Percentiles rank a stretch among this genome's conserved stretches.
Evolutionary conservation across 2,113 vertebrate species (phyloP).

Genomic region (Pseudorhombus dupliciocellatus): DNA sequence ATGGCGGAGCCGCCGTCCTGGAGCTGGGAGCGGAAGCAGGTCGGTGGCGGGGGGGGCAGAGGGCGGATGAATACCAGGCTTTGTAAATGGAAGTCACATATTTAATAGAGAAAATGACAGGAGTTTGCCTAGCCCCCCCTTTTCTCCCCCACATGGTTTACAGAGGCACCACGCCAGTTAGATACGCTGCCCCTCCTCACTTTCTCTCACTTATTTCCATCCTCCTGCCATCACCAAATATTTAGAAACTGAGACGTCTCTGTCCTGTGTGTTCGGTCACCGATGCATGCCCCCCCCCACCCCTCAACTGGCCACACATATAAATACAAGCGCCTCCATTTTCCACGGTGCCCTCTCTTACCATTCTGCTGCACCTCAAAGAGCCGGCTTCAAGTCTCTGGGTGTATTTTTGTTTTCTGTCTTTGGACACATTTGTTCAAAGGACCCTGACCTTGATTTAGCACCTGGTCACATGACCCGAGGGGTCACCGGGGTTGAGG

Average conservation of each 20-base stretch:
- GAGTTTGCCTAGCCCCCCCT: conserved; percentile 58
- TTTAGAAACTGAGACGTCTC: conserved; percentile 68
- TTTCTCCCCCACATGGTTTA: conserved; percentile 69
- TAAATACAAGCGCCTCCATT: conserved; percentile 64
- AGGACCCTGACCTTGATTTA: conserved; percentile 70
- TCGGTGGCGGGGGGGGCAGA: conserved; percentile 63
- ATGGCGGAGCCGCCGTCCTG: conserved; percentile 41
- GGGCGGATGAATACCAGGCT: conserved; percentile 77
- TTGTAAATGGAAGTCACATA: conserved; percentile 73
- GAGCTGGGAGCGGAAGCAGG: conserved; percentile 70
- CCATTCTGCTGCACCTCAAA: conserved; percentile 57
- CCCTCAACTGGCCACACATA: conserved; percentile 48
- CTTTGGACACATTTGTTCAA: conserved; percentile 70
- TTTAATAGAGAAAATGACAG: conserved; percentile 79
- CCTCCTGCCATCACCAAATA: conserved; percentile 36
- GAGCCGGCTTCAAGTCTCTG: conserved; percentile 52
- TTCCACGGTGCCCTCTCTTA: conserved; percentile 57
- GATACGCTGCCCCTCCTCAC: conserved; percentile 45
- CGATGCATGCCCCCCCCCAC: conserved; percentile 42
- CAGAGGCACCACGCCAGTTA: conserved; percentile 72
- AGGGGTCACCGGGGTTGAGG: conserved; percentile 44
- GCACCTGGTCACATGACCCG: conserved; percentile 59
- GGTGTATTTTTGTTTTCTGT: conserved; percentile 75
- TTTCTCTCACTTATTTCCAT: conserved; percentile 9
- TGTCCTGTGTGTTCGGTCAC: conserved; percentile 67